Evolutionary conservation across 2,797 vertebrate genomes (phyloP).

Genomic region (Antrozous pallidus): DNA sequence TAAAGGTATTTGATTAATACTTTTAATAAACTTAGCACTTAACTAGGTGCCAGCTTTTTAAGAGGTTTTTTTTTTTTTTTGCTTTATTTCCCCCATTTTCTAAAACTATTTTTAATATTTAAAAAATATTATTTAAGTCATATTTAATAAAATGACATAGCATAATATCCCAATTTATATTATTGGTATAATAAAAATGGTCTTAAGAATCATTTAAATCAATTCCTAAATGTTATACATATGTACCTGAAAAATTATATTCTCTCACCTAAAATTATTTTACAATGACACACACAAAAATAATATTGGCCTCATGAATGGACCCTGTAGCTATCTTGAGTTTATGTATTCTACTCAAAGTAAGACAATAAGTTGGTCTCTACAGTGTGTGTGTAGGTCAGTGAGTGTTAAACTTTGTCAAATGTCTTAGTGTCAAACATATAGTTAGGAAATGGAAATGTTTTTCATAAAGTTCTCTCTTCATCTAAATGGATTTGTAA

Average conservation of each 20-base stretch:
- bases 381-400: neutral
- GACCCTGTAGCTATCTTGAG: neutral
- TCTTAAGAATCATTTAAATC: constrained; percentile 8
- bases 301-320: neutral
- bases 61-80: neutral
- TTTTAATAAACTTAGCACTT: constrained; percentile 29
- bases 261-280: neutral
- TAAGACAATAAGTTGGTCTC: neutral
- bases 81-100: neutral
- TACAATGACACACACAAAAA: neutral
- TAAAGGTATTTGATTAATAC: constrained; percentile 8
- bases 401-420: neutral
- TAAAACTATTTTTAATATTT: neutral
- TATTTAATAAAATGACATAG: constrained; percentile 7
- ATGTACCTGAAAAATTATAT: neutral
- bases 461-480: constrained; percentile 25
- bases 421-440: constrained; percentile 34
- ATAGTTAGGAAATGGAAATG: neutral
- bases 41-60: neutral
- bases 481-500: neutral
- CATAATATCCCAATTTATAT: neutral
- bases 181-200: neutral
- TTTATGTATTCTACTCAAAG: neutral
- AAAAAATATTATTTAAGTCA: neutral
- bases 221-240: constrained; percentile 14